Base-by-base conservation (phyloP, 1,140 invertebrate genomes). In the Limonius californicus region DNA sequence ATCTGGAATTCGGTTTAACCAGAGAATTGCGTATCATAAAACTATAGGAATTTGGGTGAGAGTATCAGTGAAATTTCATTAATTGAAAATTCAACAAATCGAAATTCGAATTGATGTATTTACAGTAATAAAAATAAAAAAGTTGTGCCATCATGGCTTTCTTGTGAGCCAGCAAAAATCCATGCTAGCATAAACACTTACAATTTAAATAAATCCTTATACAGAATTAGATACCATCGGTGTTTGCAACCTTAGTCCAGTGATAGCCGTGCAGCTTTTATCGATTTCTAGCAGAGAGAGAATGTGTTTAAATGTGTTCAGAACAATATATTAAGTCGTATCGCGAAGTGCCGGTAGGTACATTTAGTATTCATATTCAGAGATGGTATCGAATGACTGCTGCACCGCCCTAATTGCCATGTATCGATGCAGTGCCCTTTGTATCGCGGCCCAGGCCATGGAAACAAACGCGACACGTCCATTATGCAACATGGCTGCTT, bases 321-420 rank as follows among this genome's bases (percentile, higher is more conserved):
- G 45, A 50, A 50, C 45, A 50, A 50, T 50, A 50, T 19, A 50
- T 50, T 50, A 50, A 50, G 45, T 50, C 45, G 45, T 50, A 50
- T 50, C 45, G 45, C 20, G 16, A 50, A 50, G 20, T 50, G 45
- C 63, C 63, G 43, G 39, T 64, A 61, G 65, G 55, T 64, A 54
- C 69, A 68, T 67, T 69, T 71, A 69, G 67, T 69, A 71, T 69
- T 68, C 70, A 71, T 68, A 70, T 69, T 63, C 56, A 57, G 61
- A 61, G 70, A 72, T 72, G 67, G 66, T 72, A 72, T 72, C 71
- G 62, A 23, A 66, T 72, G 68, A 70, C 71, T 71, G 59, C 58
- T 64, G 66, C 35, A 66, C 71, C 71, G 69, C 71, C 71, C 68
- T 72, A 71, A 72, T 72, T 64, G 65, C 68, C 35, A 64, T 70